phyloP scores from a whole-genome alignment of 1,140 invertebrate species.

The Formica exsecta region DNA sequence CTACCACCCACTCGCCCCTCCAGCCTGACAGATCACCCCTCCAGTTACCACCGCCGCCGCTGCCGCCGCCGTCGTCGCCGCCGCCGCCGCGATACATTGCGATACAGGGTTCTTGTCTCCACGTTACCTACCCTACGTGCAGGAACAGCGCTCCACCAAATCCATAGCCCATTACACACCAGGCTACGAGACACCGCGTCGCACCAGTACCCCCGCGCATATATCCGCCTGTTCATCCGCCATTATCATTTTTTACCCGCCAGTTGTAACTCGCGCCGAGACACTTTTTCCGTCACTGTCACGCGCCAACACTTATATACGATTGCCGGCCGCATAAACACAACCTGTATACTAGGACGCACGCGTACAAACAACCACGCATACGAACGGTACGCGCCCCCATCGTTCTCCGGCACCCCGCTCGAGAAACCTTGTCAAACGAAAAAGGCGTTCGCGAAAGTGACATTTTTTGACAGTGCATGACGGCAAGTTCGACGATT shows the following conservation, averaged over 20 bases:
- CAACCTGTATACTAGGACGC: slow-evolving; percentile 63
- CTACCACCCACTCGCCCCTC: slow-evolving; percentile 78
- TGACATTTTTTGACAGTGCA: slow-evolving; percentile 33
- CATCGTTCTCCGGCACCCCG: slow-evolving; percentile 6
- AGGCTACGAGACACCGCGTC: slow-evolving; percentile 76
- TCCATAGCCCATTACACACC: slow-evolving; percentile 79
- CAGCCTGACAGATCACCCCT: slow-evolving; percentile 71
- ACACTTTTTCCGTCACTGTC: slow-evolving; percentile 47
- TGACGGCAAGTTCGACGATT: slow-evolving; percentile 15
- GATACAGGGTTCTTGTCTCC: slow-evolving; percentile 85
- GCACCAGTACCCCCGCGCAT: slow-evolving; percentile 24
- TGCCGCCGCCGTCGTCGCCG: slow-evolving; percentile 80
- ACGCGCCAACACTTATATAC: slow-evolving; percentile 48
- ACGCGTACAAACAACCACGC: slow-evolving; percentile 70
- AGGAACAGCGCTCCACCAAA: slow-evolving; percentile 80
- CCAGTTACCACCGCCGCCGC: slow-evolving; percentile 72
- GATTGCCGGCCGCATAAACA: slow-evolving; percentile 65
- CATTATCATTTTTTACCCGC: slow-evolving; percentile 52
- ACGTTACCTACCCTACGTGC: slow-evolving; percentile 82
- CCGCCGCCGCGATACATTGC: slow-evolving; percentile 85
- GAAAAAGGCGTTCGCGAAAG: slow-evolving; percentile 34
- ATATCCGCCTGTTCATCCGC: slow-evolving; percentile 45
- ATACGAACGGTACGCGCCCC: slow-evolving; percentile 47
- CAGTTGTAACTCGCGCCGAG: slow-evolving; percentile 55
- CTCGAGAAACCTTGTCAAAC: not conserved